Conservation (phyloP, 2,113 vertebrate species). For the Bubalus kerabau region DNA sequence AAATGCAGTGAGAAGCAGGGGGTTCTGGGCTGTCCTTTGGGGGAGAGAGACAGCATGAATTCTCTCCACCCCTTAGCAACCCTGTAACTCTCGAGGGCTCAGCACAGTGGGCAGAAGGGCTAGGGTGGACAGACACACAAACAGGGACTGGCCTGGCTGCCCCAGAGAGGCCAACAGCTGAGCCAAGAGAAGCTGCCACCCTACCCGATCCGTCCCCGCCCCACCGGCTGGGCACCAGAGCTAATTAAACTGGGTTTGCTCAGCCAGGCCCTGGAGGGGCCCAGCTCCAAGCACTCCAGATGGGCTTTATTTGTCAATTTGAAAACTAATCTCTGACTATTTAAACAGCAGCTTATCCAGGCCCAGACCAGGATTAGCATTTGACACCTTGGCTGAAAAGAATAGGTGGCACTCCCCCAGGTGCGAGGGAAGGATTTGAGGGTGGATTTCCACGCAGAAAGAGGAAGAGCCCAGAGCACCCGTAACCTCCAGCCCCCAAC, state of each 20-base stretch:
- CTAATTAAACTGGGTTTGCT: slow-evolving; percentile 69
- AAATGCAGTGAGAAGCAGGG: neutral
- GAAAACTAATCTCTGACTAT: slow-evolving; percentile 65
- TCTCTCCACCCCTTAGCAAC: neutral
- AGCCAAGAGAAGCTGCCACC: neutral
- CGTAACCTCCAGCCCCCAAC: rapidly evolving
- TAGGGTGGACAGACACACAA: neutral
- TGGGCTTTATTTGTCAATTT: slow-evolving; percentile 62
- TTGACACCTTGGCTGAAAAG: slow-evolving; percentile 63
- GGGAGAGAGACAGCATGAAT: neutral
- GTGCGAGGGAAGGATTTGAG: slow-evolving; percentile 37
- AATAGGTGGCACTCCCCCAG: neutral
- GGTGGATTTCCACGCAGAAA: slow-evolving; percentile 41
- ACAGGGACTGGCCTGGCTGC: neutral
- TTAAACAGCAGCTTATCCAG: slow-evolving; percentile 50
- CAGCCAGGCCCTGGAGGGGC: slow-evolving; percentile 57
- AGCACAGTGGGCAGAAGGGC: neutral
- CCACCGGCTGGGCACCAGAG: neutral
- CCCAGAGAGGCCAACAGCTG: neutral
- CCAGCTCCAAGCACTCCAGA: slow-evolving; percentile 35
- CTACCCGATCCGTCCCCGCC: neutral
- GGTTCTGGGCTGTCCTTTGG: neutral
- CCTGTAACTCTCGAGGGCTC: neutral
- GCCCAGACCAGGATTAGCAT: slow-evolving; percentile 65
- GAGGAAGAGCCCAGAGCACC: neutral